Conservation (phyloP, 2,888 invertebrate species). For the Pristionchus japonicus region DNA sequence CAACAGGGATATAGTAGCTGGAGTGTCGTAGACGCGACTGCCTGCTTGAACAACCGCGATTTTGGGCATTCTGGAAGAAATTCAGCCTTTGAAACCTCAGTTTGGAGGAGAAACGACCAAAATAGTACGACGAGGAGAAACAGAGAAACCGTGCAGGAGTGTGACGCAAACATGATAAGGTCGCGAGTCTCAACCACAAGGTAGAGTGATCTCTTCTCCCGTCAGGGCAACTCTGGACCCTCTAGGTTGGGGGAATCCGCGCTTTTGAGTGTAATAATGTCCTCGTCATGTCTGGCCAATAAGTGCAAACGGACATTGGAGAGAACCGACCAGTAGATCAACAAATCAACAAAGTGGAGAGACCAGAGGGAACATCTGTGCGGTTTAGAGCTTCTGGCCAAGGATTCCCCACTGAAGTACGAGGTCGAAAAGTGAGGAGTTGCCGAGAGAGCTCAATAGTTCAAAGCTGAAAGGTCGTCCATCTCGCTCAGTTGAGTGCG, state of each 20-base stretch:
- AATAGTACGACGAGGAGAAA: neutral
- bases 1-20: constrained; percentile 57
- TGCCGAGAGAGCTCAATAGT: neutral
- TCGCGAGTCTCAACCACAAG: neutral
- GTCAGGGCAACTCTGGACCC: too few species aligned
- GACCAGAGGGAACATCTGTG: neutral
- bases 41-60: constrained; percentile 69
- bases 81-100: neutral
- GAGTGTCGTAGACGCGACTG: constrained; percentile 64
- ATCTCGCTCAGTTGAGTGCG: neutral
- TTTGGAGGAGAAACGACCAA: neutral
- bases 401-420: neutral
- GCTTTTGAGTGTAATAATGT: too few species aligned
- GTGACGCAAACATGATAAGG: neutral
- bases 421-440: neutral
- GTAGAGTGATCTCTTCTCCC: neutral
- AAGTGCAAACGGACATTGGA: too few species aligned
- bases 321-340: too few species aligned
- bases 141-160: neutral
- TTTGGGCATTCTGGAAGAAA: constrained; percentile 28
- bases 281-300: too few species aligned
- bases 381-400: neutral
- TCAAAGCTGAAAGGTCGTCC: neutral
- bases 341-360: neutral
- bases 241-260: too few species aligned